A percentile compares a stretch with the other conserved stretches of the same genome.
These are phyloP conservation scores for Dryas iulia DNA, from an alignment of 1,140 invertebrate species.

Conservation along the genomic window DNA sequence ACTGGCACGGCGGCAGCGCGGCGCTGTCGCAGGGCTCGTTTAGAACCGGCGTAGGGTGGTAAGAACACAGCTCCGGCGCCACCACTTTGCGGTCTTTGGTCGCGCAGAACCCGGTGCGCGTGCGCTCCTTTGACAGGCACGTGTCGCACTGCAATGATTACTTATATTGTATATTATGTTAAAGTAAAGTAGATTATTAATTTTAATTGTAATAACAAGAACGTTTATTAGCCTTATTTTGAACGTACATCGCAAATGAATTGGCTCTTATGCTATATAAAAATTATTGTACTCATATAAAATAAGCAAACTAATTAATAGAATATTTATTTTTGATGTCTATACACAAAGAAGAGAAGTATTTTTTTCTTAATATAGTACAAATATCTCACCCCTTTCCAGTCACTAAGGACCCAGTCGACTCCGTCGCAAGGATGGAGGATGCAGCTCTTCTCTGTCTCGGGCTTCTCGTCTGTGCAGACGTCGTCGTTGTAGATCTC, in stretches of 20 bases:
- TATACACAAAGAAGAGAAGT: no score
- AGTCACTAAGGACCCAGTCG: conserved; percentile 93
- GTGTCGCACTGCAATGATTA: conserved; percentile 85
- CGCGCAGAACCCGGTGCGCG: conserved; percentile 87
- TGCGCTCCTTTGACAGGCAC: conserved; percentile 88
- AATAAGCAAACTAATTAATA: no score
- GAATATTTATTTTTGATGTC: no score
- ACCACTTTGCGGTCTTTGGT: conserved; percentile 87
- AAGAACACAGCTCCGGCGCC: conserved; percentile 84
- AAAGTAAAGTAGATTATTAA: no score
- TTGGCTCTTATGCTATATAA: no score
- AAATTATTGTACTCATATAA: no score
- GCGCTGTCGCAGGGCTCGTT: conserved; percentile 82
- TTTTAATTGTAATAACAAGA: no score
- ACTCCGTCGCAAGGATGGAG: conserved; percentile 93
- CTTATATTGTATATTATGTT: no score
- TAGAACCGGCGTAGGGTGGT: conserved; percentile 81
- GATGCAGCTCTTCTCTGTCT: conserved; percentile 85
- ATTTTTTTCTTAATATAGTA: no score
- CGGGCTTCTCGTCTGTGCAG: conserved; percentile 87
- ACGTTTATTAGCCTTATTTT: no score
- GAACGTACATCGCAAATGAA: no score
- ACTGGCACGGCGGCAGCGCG: conserved; percentile 82
- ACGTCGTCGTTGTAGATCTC: conserved; percentile 86
- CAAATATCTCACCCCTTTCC: conserved; percentile 90